Evolutionary conservation across 2,888 invertebrate species (phyloP).

Genomic region (Cordilura impudica): DNA sequence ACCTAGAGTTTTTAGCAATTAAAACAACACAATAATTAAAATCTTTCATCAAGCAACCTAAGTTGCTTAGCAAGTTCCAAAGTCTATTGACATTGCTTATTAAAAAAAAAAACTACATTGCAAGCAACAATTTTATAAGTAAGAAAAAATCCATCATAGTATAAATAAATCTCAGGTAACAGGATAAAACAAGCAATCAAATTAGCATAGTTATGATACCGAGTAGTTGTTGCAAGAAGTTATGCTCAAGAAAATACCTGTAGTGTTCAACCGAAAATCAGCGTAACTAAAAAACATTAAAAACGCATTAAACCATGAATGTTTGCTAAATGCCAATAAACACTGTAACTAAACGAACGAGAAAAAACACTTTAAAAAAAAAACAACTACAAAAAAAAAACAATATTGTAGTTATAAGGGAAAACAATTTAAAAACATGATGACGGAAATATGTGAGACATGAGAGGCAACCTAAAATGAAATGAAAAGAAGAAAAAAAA

Average conservation of each 20-base stretch:
- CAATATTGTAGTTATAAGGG: neutral
- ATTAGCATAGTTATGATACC: conserved; percentile 38
- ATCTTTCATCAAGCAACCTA: too few relatives aligned
- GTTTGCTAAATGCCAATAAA: conserved; percentile 53
- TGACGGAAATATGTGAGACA: conserved; percentile 57
- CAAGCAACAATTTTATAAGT: too few relatives aligned
- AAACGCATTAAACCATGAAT: conserved; percentile 60
- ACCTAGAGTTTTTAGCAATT: too few relatives aligned
- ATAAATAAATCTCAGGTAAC: neutral
- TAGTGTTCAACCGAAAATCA: conserved; percentile 26
- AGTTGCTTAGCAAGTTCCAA: too few relatives aligned
- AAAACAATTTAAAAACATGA: neutral
- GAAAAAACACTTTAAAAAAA: conserved; percentile 28
- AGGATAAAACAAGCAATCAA: conserved; percentile 9
- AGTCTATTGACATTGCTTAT: too few relatives aligned
- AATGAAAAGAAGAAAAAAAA: conserved; percentile 12
- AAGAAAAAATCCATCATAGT: neutral
- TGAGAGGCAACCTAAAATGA: conserved; percentile 20
- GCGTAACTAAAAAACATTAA: conserved; percentile 57
- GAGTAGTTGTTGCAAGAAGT: neutral
- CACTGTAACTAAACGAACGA: neutral
- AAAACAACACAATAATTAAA: too few relatives aligned
- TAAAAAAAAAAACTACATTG: too few relatives aligned
- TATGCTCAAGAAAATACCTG: conserved; percentile 26
- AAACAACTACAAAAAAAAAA: neutral